Evolutionary conservation across 2,888 invertebrate genomes (phyloP), one percentile per base, ranked within the genome.

Genomic region (Labia minor): DNA sequence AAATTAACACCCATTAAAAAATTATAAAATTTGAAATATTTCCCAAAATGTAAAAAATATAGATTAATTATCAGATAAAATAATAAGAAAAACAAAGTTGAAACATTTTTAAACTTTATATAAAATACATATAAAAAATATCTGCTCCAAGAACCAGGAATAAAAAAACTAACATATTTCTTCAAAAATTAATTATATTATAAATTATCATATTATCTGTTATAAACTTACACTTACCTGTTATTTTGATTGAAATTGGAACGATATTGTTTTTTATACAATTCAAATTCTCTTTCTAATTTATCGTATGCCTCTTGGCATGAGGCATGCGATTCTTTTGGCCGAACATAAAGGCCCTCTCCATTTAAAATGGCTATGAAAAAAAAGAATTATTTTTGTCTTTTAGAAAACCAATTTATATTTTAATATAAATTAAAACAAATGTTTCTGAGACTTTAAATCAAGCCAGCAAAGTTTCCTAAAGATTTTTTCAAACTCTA

Each of bases 251-350:
- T 63, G 19, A 67, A 33, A 19, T 67, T 49, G n/a, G 66, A 68
- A 70, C 33, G 33, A 33, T 81, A 79, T 63, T 77, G 74, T 75
- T 86, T 88, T 71, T 84, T 85, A 61, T 80, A 76, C 70, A 66
- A 65, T 21, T 92, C 90, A 73, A 86, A 86, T 72, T 90, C 87
- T 61, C 82, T 79, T 71, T 83, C 83, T 19, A 89, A 74, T 26
- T 75, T 79, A 16, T 85, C 83, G 64, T 85, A 81, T 70, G 89
- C 87, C 67, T 87, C 84, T 72, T 83, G 81, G 72, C 89, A 90
- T 67, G 80, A 81, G 0, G 74, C 72, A 72, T 86, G 86, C 19
- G 71, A 65, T 66, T 76, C 74, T 67, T 75, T 11, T 71, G 72
- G 49, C 75, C 74, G 19, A 70, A 71, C 3, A 77, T 69, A 65